Base-by-base conservation (phyloP, 1,140 invertebrate genomes). In the Drosophila triauraria region DNA sequence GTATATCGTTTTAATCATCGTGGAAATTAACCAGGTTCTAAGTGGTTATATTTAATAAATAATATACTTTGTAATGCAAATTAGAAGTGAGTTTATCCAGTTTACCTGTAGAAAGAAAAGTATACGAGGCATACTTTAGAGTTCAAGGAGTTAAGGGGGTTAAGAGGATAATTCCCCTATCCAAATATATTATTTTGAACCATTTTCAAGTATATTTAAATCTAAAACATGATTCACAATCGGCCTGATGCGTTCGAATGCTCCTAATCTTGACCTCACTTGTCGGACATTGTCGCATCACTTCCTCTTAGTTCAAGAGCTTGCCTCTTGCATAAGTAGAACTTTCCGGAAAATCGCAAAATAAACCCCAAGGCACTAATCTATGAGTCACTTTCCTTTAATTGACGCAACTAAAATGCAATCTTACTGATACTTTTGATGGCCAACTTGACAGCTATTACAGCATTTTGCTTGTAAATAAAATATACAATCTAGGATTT, bases 401-500 rank as follows among this genome's bases (percentile, higher is more conserved):
- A 56, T 70, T 58, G 44, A 72, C 51, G 68, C 43, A 58, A 42
- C 27, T 70, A 8, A 23, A 47, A 38, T 5, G 9, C 47, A 72
- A 72, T 72, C 67, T 57, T 23, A 23, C 25, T 35, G n/a, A 2
- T 2, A 43, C 15, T 64, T 58, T 44, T 72, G 68, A 74, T 60
- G 67, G 70, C 30, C 68, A 74, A 25, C 38, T 60, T 51, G 53
- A 72, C 46, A 74, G 53, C 12, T 74, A 74, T 72, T 74, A 74
- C 68, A 60, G n/a, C 70, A 72, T 74, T 27, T 68, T 40, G 12
- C n/a, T 70, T 48, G n/a, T 46, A 60, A 15, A 51, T 43, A 60
- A 71, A 42, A 25, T 40, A 53, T 53, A 12, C 4, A 20, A 48
- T 71, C n/a, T 70, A 5, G 5, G 12, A 27, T 32, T 32, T 35